Conservation (phyloP, 2,797 vertebrate species). For the Huso huso region DNA sequence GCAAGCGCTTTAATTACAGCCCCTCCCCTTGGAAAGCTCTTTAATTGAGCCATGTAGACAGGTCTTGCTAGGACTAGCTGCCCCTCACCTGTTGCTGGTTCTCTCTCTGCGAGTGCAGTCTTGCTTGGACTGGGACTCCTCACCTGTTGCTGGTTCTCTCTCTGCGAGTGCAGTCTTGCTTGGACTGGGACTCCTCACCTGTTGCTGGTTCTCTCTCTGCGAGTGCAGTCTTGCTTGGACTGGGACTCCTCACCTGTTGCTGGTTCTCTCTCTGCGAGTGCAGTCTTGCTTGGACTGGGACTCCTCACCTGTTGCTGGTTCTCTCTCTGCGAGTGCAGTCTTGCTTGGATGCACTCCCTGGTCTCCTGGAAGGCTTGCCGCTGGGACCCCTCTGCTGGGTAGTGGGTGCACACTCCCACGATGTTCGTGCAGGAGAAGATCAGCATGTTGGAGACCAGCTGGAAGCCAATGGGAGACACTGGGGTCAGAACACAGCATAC, state of each 20-base stretch:
- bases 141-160: too few relatives aligned
- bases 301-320: slow-evolving; percentile 94
- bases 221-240: too few relatives aligned
- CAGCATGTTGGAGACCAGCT: slow-evolving; percentile 91
- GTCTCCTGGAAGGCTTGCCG: slow-evolving; percentile 98
- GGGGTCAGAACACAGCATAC: not conserved
- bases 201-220: too few relatives aligned
- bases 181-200: too few relatives aligned
- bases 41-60: too few relatives aligned
- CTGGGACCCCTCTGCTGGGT: slow-evolving; percentile 95
- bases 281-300: not conserved
- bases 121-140: too few relatives aligned
- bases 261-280: too few relatives aligned
- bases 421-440: slow-evolving; percentile 98
- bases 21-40: not conserved
- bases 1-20: not conserved
- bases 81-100: too few relatives aligned
- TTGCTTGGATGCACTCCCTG: slow-evolving; percentile 92
- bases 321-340: slow-evolving; percentile 93
- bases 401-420: slow-evolving; percentile 92
- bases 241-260: too few relatives aligned
- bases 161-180: too few relatives aligned
- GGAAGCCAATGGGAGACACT: slow-evolving; percentile 34
- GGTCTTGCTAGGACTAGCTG: too few relatives aligned
- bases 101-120: too few relatives aligned